phyloP scores from a whole-genome alignment of 2,797 vertebrate genomes.

The Rachycentron canadum region DNA sequence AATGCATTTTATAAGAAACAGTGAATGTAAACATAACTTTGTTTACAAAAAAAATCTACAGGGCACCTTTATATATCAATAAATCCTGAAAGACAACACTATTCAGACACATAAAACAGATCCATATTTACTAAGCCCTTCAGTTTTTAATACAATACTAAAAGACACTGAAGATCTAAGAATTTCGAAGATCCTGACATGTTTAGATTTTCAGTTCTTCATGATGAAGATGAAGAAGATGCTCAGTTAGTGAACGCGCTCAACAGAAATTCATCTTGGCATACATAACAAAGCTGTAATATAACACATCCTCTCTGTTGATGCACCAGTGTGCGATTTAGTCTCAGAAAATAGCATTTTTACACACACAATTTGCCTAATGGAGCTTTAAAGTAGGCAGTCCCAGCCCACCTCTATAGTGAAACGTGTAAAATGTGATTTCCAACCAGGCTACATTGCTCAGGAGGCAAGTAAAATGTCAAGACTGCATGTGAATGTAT shows the following conservation, averaged over 20 bases:
- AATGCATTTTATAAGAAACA: neutral
- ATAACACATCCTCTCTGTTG: neutral
- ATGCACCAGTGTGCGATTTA: slow-evolving; percentile 28
- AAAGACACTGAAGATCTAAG: neutral
- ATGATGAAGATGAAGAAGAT: neutral
- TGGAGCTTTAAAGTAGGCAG: slow-evolving; percentile 20
- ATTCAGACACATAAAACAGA: neutral
- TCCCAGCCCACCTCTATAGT: neutral
- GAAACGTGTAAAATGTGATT: neutral
- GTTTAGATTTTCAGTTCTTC: slow-evolving; percentile 15
- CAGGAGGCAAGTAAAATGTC: slow-evolving; percentile 2
- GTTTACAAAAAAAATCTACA: neutral
- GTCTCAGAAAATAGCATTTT: slow-evolving; percentile 10
- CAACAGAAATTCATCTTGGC: neutral
- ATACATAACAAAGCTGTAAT: neutral
- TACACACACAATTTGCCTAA: slow-evolving; percentile 17
- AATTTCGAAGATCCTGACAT: neutral
- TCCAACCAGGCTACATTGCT: slow-evolving; percentile 3
- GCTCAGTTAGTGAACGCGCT: neutral
- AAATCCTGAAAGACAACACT: slow-evolving; percentile 4
- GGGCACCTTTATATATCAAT: neutral
- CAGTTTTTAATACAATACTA: neutral
- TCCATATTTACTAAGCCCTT: neutral
- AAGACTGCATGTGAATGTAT: slow-evolving; percentile 8
- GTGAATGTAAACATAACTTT: neutral